Evolutionary conservation across 92 coral and sea anemone genomes (phyloP), one percentile per base, ranked within the genome.

Genomic region (Actinernus sp.): DNA sequence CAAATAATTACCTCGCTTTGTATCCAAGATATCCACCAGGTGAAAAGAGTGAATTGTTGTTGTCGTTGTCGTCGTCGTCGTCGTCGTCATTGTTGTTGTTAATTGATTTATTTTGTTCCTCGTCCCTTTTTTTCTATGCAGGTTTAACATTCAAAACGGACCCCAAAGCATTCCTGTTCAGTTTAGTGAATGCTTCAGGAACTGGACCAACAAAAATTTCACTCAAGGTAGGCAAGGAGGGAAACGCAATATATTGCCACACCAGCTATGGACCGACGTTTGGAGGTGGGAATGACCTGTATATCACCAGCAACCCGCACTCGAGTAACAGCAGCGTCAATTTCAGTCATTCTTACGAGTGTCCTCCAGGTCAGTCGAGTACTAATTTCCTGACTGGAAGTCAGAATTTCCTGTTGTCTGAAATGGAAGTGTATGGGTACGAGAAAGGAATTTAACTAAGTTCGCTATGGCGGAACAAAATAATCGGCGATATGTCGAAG

Each of bases 121-220:
- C 26, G 18, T 39, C 29, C 45, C 43, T 7, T 14, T 33, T 43
- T 57, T 44, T 1, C 17, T 63, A 49, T 49, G 48, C 1, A 63
- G 82, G 66, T 65, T 0, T 21, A 2, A 24, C 11, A 1, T 60
- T 17, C 56, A 83, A 61, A 40, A 53, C 28, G 23, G 71, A 55
- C 31, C 23, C 76, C 14, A 33, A 58, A 0, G 67, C 93, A 0
- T 88, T 88, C 67, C 46, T 88, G 63, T 88, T 88, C 60, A 82
- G 89, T 52, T 66, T 88, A 27, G 79, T 73, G 13, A 88, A 88
- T 40, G 29, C 43, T 31, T 36, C 61, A 19, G 86, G 89, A 19
- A 63, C 53, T 2, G 26, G 57, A 2, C 82, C 80, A 11, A 53
- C 71, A 10, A 71, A 80, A 55, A 52, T 69, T 58, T 22, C 58